Evolutionary conservation across 2,113 vertebrate genomes (phyloP).

Genomic region (Leptocoma aspasia): DNA sequence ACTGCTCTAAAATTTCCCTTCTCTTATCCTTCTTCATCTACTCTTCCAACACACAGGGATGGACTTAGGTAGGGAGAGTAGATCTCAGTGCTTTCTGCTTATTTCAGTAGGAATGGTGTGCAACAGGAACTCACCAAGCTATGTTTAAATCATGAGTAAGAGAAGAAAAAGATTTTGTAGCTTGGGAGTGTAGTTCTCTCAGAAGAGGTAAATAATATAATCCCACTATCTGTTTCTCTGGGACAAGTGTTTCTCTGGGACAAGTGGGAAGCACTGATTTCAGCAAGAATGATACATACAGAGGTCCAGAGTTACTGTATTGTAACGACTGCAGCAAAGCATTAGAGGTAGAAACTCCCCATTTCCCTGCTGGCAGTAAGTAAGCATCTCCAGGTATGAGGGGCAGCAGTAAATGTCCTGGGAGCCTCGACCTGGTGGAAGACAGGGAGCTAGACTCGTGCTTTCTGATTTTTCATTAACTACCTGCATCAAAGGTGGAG

Average conservation of each 20-base stretch:
- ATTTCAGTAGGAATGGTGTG: neutral
- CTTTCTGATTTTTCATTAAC: neutral
- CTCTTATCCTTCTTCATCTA: neutral
- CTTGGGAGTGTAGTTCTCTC: neutral
- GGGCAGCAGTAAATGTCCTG: neutral
- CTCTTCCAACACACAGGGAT: neutral
- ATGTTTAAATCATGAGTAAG: neutral
- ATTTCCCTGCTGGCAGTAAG: neutral
- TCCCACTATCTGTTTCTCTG: neutral
- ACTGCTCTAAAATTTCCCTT: neutral
- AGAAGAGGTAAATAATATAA: neutral
- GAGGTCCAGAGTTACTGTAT: neutral
- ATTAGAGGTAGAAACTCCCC: neutral
- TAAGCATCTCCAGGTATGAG: neutral
- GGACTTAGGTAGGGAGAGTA: neutral
- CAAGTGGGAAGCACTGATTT: neutral
- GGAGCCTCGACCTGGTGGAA: neutral
- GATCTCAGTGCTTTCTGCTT: neutral
- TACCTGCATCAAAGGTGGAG: neutral
- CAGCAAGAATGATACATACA: neutral
- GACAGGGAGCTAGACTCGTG: neutral
- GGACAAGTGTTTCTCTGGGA: neutral
- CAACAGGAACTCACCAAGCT: neutral
- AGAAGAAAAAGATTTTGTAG: neutral
- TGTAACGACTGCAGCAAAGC: neutral